Evolutionary conservation across 1,140 invertebrate genomes (phyloP).

Genomic region (Antheraea mylitta): DNA sequence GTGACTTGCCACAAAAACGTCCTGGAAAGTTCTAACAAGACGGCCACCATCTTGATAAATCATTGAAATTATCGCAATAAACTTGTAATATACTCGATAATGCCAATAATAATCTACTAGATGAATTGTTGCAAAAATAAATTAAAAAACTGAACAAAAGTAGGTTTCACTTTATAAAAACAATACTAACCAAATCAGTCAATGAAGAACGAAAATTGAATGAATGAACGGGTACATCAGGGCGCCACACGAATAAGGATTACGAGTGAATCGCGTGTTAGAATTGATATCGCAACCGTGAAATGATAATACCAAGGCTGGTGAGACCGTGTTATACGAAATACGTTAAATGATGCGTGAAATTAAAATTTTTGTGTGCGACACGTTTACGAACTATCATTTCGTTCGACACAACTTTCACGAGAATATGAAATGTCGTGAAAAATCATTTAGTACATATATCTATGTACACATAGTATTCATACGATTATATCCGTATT

Average conservation of each 20-base stretch:
- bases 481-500: too few relatives aligned
- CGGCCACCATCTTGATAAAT: too few relatives aligned
- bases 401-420: background rate
- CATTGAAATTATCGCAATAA: too few relatives aligned
- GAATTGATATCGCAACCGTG: constrained; percentile 5
- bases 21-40: too few relatives aligned
- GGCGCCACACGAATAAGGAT: background rate
- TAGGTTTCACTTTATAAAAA: too few relatives aligned
- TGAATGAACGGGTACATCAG: background rate
- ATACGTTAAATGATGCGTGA: constrained; percentile 10
- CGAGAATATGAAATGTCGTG: background rate
- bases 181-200: background rate
- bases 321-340: constrained; percentile 1
- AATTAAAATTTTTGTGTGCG: constrained; percentile 5
- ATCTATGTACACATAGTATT: too few relatives aligned
- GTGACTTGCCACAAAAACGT: too few relatives aligned
- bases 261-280: constrained; percentile 9
- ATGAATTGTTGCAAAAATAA: too few relatives aligned
- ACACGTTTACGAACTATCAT: background rate
- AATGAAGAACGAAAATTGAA: background rate
- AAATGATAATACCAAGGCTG: constrained; percentile 7
- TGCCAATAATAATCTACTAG: too few relatives aligned
- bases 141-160: too few relatives aligned
- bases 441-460: too few relatives aligned
- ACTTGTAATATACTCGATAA: too few relatives aligned